Conservation (phyloP, 2,797 vertebrate species). For the Eremophila alpestris region DNA sequence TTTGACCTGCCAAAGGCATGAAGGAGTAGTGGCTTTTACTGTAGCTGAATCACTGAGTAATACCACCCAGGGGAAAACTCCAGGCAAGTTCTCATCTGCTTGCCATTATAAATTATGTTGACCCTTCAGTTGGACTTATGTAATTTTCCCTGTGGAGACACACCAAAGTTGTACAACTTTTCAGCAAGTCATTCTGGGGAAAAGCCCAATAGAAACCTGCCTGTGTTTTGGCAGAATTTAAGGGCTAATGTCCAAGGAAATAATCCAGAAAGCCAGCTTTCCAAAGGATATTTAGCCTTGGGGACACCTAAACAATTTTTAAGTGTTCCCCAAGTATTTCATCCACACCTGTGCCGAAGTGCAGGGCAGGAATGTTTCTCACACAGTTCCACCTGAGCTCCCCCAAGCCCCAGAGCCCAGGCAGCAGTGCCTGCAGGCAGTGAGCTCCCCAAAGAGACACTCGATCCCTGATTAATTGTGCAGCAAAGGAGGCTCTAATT, state of each 20-base stretch:
- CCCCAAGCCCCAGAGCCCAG: neutral
- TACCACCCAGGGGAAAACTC: slow-evolving; percentile 4
- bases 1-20: slow-evolving; percentile 42
- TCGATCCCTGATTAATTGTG: neutral
- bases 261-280: slow-evolving; percentile 35
- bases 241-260: slow-evolving; percentile 24
- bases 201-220: slow-evolving; percentile 12
- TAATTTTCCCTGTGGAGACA: slow-evolving; percentile 42
- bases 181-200: slow-evolving; percentile 28
- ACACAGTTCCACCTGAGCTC: neutral
- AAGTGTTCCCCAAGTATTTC: slow-evolving; percentile 10
- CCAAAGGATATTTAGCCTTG: slow-evolving; percentile 39
- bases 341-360: slow-evolving; percentile 26
- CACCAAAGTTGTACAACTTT: slow-evolving; percentile 18
- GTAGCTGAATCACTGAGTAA: slow-evolving; percentile 21
- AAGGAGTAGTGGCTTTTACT: slow-evolving; percentile 34
- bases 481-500: neutral
- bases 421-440: neutral
- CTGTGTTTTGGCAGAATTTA: neutral
- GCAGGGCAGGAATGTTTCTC: neutral
- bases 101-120: slow-evolving; percentile 48
- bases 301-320: neutral
- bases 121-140: slow-evolving; percentile 26
- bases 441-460: neutral
- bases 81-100: slow-evolving; percentile 59